Conservation (phyloP, 2,797 vertebrate genomes). For the Harpagifer antarcticus region DNA sequence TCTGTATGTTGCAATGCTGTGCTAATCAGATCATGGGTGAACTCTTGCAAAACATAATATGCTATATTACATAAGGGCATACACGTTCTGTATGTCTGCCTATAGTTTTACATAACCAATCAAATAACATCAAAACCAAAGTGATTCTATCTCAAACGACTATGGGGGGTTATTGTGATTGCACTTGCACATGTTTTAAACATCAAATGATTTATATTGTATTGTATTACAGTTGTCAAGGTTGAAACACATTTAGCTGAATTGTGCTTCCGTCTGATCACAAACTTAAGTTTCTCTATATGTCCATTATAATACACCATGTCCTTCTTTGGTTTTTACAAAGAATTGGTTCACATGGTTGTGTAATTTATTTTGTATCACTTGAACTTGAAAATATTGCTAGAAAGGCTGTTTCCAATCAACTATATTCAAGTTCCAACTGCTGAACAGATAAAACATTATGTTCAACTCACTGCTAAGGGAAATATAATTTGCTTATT, state of each 20-base stretch:
- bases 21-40: not conserved
- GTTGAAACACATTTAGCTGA: not conserved
- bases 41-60: not conserved
- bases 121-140: not conserved
- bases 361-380: not conserved
- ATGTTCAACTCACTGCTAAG: not conserved
- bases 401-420: not conserved
- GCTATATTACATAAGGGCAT: not conserved
- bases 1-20: not conserved
- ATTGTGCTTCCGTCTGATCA: not conserved
- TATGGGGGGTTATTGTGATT: not conserved
- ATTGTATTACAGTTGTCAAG: not conserved
- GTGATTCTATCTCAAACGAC: not conserved
- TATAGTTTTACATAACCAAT: not conserved
- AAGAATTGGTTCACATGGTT: not conserved
- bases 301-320: not conserved
- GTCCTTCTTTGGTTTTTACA: not conserved
- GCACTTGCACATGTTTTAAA: not conserved
- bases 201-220: not conserved
- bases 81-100: not conserved
- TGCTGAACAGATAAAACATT: not conserved
- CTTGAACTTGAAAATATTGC: not conserved
- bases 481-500: not conserved
- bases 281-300: not conserved
- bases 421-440: not conserved